Percentiles rank a stretch among this genome's conserved stretches.
phyloP scores from a whole-genome alignment of 2,888 invertebrate genomes.

The Monopis laevigella region DNA sequence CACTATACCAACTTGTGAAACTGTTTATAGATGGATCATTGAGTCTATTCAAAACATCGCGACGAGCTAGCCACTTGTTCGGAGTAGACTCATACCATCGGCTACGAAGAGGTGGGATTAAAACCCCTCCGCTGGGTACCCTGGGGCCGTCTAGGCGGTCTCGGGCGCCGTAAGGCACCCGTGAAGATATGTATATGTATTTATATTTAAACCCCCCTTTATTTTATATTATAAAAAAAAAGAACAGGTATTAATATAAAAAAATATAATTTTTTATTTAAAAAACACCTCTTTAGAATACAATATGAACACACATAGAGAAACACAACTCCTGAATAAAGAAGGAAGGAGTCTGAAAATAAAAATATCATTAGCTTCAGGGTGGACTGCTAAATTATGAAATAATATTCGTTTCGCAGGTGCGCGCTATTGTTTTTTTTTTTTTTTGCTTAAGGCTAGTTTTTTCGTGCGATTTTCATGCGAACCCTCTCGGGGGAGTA shows the following conservation, averaged over 20 bases:
- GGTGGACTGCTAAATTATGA: conserved; percentile 34
- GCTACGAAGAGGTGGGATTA: too few species aligned
- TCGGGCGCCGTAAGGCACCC: too few species aligned
- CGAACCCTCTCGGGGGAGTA: conserved; percentile 18
- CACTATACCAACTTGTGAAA: too few species aligned
- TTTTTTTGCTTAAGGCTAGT: conserved; percentile 14
- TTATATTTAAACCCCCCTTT: too few species aligned
- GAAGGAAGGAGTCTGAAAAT: conserved; percentile 10
- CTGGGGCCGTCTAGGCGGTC: too few species aligned
- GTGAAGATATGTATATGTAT: too few species aligned
- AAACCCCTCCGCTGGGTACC: too few species aligned
- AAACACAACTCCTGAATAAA: conserved; percentile 8
- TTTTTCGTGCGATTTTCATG: conserved; percentile 16
- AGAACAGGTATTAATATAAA: not conserved
- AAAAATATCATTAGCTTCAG: conserved; percentile 26
- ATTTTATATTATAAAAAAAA: not conserved
- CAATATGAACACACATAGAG: not conserved
- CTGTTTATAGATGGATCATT: too few species aligned
- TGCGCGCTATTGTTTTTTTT: conserved; percentile 21
- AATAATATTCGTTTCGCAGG: conserved; percentile 37
- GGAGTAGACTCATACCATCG: too few species aligned
- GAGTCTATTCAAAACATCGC: too few species aligned
- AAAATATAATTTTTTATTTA: not conserved
- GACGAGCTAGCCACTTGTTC: too few species aligned
- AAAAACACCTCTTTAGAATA: not conserved